Conservation (phyloP, 2,113 vertebrate species). For the Pteropus alecto region DNA sequence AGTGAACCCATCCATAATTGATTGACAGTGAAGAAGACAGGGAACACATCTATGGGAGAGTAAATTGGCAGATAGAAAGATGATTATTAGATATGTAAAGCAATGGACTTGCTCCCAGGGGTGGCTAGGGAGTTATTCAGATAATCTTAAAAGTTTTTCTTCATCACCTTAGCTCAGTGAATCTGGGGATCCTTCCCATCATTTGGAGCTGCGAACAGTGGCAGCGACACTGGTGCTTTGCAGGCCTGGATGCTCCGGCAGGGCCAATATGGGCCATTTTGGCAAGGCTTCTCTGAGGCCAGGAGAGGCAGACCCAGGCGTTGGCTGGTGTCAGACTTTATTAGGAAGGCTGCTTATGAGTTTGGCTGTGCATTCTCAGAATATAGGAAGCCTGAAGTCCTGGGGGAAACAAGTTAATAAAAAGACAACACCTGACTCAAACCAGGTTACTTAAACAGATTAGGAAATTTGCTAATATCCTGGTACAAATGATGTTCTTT, state of each 20-base stretch:
- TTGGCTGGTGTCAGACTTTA: background rate
- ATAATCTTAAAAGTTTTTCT: background rate
- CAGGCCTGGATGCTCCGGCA: background rate
- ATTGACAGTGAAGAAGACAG: background rate
- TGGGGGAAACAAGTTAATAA: constrained; percentile 32
- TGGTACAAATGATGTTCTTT: constrained; percentile 9
- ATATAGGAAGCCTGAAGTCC: constrained; percentile 12
- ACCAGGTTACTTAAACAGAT: constrained; percentile 35
- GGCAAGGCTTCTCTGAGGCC: background rate
- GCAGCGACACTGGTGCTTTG: background rate
- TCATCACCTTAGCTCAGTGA: background rate
- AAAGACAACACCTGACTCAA: constrained; percentile 43
- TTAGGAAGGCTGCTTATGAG: constrained; percentile 18
- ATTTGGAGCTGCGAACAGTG: background rate
- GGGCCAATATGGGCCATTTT: background rate
- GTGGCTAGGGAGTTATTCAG: background rate
- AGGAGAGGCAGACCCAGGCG: background rate
- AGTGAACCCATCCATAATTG: background rate
- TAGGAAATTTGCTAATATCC: constrained; percentile 40
- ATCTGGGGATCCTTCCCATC: background rate
- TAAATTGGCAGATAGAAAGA: background rate
- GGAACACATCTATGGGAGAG: background rate
- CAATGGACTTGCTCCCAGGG: background rate
- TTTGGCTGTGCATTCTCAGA: background rate
- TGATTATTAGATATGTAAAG: background rate